Evolutionary conservation across 2,888 invertebrate species (phyloP).

Genomic region (Tipula helvola): DNA sequence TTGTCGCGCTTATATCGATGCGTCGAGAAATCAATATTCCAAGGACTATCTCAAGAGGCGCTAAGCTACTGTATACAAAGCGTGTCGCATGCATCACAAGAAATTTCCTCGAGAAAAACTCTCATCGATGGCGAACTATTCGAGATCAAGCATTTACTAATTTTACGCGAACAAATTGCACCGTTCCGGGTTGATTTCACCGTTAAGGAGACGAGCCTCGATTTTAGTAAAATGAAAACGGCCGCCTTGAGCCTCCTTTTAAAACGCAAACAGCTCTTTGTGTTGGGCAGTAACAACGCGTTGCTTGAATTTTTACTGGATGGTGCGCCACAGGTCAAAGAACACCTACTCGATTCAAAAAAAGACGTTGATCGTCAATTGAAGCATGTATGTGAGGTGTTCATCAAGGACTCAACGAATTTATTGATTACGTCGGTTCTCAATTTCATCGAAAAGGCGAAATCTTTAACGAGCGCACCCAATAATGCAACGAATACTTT

Average conservation of each 20-base stretch:
- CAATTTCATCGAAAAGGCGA: conserved; percentile 56
- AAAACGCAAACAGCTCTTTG: conserved; percentile 75
- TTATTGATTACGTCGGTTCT: conserved; percentile 63
- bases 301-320: conserved; percentile 83
- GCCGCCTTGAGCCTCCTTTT: conserved; percentile 66
- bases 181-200: conserved; percentile 95
- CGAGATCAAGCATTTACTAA: conserved; percentile 93
- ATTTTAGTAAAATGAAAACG: conserved; percentile 84
- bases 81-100: conserved; percentile 64
- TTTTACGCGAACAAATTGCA: conserved; percentile 93
- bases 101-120: conserved; percentile 63
- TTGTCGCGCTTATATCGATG: conserved; percentile 80
- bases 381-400: conserved; percentile 77
- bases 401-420: conserved; percentile 69
- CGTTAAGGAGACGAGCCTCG: conserved; percentile 83
- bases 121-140: conserved; percentile 92
- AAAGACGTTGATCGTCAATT: conserved; percentile 91
- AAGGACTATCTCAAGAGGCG: conserved; percentile 93
- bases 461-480: neutral
- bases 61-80: conserved; percentile 85
- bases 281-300: conserved; percentile 77
- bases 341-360: conserved; percentile 85
- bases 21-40: conserved; percentile 89
- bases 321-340: conserved; percentile 87
- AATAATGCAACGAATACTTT: neutral